These are phyloP conservation scores for Calonectris borealis DNA, from an alignment of 2,113 vertebrate genomes.

Conservation along the genomic window DNA sequence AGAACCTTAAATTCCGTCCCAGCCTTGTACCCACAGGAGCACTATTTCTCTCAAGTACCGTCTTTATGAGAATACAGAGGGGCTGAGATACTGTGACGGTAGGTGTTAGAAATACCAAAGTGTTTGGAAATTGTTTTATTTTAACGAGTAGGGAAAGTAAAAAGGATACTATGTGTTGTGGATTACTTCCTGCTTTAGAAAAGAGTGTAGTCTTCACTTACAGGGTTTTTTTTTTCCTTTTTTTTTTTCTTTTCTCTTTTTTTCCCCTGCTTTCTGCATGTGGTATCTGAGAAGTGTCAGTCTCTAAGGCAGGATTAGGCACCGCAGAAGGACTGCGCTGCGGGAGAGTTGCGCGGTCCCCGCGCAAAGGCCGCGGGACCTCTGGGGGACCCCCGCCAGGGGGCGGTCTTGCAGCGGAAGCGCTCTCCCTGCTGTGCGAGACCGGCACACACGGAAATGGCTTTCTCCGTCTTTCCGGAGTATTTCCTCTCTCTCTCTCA, in stretches of 20 bases:
- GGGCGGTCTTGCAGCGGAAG: not conserved
- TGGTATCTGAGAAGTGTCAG: not conserved
- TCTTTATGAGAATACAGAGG: not conserved
- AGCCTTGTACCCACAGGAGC: not conserved
- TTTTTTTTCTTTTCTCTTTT: fast-evolving
- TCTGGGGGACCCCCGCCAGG: not conserved
- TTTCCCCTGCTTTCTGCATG: not conserved
- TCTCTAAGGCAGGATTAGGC: not conserved
- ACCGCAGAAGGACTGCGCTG: not conserved
- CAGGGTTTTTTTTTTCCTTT: fast-evolving
- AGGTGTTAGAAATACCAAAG: not conserved
- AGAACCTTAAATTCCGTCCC: not conserved
- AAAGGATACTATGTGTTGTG: too few relatives aligned
- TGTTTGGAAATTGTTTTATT: not conserved
- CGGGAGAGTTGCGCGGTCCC: not conserved
- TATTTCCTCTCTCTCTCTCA: not conserved
- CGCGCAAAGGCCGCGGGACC: not conserved
- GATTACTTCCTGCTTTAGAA: not conserved
- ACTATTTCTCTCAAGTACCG: not conserved
- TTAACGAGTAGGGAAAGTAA: not conserved
- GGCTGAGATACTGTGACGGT: not conserved
- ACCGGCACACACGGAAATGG: not conserved
- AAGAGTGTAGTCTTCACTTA: not conserved
- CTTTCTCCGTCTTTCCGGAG: not conserved
- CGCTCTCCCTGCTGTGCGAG: fast-evolving